Evolutionary conservation across 2,888 invertebrate genomes (phyloP).

Genomic region (Hirtodrosophila alboralis): DNA sequence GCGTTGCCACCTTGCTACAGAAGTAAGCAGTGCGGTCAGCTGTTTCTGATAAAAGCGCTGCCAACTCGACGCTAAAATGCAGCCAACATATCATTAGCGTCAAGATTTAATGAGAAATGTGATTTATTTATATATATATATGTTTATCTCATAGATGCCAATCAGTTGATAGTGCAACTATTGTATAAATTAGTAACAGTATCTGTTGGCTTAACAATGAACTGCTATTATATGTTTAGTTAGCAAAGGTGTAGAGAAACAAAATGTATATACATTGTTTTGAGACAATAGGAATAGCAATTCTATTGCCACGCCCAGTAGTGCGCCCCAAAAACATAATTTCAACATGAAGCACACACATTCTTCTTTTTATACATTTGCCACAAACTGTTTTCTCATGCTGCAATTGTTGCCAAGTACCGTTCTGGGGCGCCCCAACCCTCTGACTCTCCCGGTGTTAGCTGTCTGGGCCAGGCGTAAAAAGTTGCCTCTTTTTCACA

Average conservation of each 20-base stretch:
- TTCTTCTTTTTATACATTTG: slow-evolving; percentile 52
- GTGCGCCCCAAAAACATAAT: slow-evolving; percentile 53
- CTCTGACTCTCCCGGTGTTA: not conserved
- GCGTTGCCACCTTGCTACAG: no score
- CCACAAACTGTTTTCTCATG: slow-evolving; percentile 67
- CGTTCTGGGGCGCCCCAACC: no score
- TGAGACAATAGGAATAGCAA: slow-evolving; percentile 6
- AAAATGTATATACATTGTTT: not conserved
- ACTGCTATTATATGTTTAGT: not conserved
- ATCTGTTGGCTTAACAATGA: not conserved
- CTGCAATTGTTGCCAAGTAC: slow-evolving; percentile 78
- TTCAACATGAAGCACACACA: slow-evolving; percentile 50
- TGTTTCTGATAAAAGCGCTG: no score
- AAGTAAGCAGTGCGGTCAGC: no score
- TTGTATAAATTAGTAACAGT: not conserved
- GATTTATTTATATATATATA: no score
- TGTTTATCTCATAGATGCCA: no score
- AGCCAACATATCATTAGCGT: no score
- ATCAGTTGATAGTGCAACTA: not conserved
- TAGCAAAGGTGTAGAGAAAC: not conserved
- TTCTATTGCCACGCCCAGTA: slow-evolving; percentile 41
- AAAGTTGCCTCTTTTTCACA: slow-evolving; percentile 40
- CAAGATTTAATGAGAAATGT: no score
- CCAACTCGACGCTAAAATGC: no score
- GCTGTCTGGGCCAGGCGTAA: slow-evolving; percentile 19